Evolutionary conservation across 2,888 invertebrate species (phyloP).

Genomic region (Apotomis betuletana): DNA sequence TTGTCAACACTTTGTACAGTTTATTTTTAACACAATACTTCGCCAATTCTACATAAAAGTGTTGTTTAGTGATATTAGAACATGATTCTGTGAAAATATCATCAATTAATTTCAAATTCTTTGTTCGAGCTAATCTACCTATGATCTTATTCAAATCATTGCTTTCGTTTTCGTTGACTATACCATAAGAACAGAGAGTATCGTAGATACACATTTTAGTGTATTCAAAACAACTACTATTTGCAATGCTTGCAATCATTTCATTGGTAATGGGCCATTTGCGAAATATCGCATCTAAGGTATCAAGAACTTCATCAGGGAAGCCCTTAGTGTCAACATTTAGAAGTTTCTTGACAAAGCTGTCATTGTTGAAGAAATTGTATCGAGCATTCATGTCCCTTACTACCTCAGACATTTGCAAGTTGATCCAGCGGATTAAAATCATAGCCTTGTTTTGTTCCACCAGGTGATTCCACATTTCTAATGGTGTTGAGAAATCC

Average conservation of each 20-base stretch:
- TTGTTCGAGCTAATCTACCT: conserved; percentile 83
- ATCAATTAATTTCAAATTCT: conserved; percentile 79
- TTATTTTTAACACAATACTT: conserved; percentile 81
- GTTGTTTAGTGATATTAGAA: conserved; percentile 73
- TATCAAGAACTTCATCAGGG: conserved; percentile 65
- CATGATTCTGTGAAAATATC: conserved; percentile 81
- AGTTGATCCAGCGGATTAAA: conserved; percentile 85
- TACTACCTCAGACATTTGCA: conserved; percentile 78
- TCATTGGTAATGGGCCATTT: conserved; percentile 82
- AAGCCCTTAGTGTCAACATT: conserved; percentile 76
- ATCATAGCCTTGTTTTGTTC: conserved; percentile 84
- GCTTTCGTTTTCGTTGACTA: conserved; percentile 85
- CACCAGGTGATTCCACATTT: conserved; percentile 85
- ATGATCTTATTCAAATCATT: conserved; percentile 82
- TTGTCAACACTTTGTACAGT: conserved; percentile 79
- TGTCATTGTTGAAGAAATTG: conserved; percentile 75
- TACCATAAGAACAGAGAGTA: conserved; percentile 85
- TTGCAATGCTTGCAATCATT: conserved; percentile 82
- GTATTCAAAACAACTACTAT: conserved; percentile 75
- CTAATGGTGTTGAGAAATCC: conserved; percentile 76
- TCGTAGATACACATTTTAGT: conserved; percentile 84
- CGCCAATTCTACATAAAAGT: conserved; percentile 80
- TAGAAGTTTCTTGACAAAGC: conserved; percentile 71
- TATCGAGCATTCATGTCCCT: conserved; percentile 77
- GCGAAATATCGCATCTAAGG: conserved; percentile 78